A percentile compares a stretch with the other conserved stretches of the same genome.
phyloP scores from a whole-genome alignment of 2,888 invertebrate genomes.

The Erannis defoliaria region DNA sequence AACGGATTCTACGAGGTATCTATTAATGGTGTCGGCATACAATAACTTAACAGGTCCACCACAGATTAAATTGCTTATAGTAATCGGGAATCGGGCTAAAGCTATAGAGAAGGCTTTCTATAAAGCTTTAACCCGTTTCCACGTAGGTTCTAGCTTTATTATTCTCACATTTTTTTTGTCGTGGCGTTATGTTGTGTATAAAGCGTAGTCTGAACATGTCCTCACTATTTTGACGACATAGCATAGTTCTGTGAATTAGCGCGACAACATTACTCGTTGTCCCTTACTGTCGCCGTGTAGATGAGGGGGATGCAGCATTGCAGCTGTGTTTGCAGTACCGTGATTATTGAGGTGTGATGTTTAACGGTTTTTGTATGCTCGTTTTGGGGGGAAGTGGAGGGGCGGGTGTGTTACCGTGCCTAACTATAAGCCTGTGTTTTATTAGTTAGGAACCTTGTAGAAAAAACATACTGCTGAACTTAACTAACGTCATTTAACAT shows the following conservation, averaged over 20 bases:
- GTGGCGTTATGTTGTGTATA: not conserved
- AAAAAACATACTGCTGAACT: no score
- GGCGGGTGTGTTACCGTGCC: conserved; percentile 4
- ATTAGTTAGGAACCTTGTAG: not conserved
- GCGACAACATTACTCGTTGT: conserved; percentile 46
- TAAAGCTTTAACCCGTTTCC: no score
- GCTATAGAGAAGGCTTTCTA: no score
- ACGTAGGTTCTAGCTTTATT: not conserved
- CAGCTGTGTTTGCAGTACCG: conserved; percentile 62
- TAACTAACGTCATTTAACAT: no score
- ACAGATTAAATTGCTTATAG: no score
- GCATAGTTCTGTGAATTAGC: conserved; percentile 71
- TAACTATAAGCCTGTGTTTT: not conserved
- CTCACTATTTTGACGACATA: conserved; percentile 31
- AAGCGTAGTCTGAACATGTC: not conserved
- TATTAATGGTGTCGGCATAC: no score
- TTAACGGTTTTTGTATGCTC: conserved; percentile 62
- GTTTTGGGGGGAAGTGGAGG: conserved; percentile 41
- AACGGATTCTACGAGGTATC: no score
- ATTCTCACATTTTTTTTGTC: not conserved
- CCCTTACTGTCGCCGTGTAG: conserved; percentile 48
- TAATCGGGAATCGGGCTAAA: no score
- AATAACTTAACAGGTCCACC: no score
- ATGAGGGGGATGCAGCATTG: conserved; percentile 52
- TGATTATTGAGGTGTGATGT: conserved; percentile 71